Percentiles rank a stretch among this genome's conserved stretches.
Evolutionary conservation across 1,140 invertebrate species (phyloP).

Genomic region (Batillaria attramentaria): DNA sequence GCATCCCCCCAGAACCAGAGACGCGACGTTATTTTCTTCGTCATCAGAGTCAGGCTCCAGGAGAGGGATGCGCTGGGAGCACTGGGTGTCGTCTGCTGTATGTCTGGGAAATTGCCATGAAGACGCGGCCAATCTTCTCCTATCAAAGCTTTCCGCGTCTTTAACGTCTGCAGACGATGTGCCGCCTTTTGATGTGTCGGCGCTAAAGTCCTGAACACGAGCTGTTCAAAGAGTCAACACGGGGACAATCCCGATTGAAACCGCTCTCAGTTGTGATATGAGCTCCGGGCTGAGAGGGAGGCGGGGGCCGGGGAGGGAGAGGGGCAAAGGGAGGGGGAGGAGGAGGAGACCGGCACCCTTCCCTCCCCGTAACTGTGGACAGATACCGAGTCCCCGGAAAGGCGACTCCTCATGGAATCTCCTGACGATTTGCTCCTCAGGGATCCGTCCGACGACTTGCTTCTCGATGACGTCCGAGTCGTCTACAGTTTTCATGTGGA

Average conservation of each 20-base stretch:
- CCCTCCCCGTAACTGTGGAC: too few species aligned
- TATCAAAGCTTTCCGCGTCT: not conserved
- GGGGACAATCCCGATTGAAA: not conserved
- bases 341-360: not conserved
- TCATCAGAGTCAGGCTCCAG: too few species aligned
- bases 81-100: too few species aligned
- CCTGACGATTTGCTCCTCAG: not conserved
- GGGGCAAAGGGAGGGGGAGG: not conserved
- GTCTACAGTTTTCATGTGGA: constrained; percentile 1
- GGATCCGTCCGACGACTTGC: not conserved
- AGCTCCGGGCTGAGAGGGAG: not conserved
- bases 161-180: constrained; percentile 9
- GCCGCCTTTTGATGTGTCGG: not conserved
- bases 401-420: too few species aligned
- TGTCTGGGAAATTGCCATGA: too few species aligned
- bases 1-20: too few species aligned
- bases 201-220: not conserved
- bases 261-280: not conserved
- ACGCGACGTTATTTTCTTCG: too few species aligned
- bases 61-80: too few species aligned
- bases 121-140: too few species aligned
- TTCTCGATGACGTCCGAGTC: not conserved
- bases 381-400: too few species aligned
- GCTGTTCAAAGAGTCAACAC: not conserved
- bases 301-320: not conserved